Evolutionary conservation across 2,888 invertebrate species (phyloP).

Genomic region (Polia nebulosa): DNA sequence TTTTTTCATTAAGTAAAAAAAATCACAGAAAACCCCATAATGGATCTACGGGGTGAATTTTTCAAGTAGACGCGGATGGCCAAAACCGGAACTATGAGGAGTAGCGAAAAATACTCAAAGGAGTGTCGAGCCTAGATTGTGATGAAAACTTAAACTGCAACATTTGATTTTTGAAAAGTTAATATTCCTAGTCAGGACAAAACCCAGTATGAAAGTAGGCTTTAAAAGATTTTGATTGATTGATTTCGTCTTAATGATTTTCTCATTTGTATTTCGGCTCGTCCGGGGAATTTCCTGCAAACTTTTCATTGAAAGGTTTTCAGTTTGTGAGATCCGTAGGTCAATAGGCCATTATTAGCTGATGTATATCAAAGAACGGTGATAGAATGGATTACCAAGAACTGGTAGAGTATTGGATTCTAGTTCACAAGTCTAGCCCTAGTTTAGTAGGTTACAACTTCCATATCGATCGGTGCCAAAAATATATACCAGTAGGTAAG

Average conservation of each 20-base stretch:
- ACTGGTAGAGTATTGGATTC: background rate
- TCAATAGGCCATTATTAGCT: background rate
- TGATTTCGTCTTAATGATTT: background rate
- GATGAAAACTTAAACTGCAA: no score
- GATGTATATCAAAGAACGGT: background rate
- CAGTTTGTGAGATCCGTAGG: no score
- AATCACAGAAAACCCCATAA: no score
- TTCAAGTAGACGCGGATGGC: no score
- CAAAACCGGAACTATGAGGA: no score
- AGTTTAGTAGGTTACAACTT: slow-evolving; percentile 29
- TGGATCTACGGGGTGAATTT: no score
- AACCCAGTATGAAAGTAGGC: background rate
- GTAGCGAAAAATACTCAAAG: no score
- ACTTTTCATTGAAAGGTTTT: background rate
- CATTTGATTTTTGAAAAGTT: no score
- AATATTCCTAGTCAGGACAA: no score
- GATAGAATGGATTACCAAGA: background rate
- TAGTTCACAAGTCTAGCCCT: slow-evolving; percentile 3
- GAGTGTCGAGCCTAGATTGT: no score
- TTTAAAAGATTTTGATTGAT: background rate
- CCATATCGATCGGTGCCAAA: slow-evolving; percentile 37
- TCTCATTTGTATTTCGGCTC: background rate
- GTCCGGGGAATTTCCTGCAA: background rate
- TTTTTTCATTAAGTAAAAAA: no score
- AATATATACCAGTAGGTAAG: slow-evolving; percentile 25